Conservation (phyloP, 1,140 invertebrate species). For the Zaprionus tsacasi region DNA sequence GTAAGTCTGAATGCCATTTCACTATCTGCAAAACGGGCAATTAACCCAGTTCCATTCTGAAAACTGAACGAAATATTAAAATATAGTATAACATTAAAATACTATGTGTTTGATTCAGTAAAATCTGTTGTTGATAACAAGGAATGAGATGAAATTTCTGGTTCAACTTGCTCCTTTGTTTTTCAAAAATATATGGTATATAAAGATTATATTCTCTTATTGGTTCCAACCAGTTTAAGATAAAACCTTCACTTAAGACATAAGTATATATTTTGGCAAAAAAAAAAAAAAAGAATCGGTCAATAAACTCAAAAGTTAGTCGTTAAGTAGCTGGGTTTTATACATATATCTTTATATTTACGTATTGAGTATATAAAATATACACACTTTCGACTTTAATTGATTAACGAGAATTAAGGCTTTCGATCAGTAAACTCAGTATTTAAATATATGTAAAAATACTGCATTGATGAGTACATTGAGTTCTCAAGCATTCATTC, state of each 20-base stretch:
- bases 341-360: background rate
- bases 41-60: constrained; percentile 29
- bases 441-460: too few species aligned
- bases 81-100: background rate
- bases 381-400: too few species aligned
- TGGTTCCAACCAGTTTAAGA: background rate
- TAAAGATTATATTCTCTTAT: background rate
- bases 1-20: background rate
- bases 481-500: too few species aligned
- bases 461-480: too few species aligned
- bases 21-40: constrained; percentile 23
- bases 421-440: too few species aligned
- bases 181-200: background rate
- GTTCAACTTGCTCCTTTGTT: background rate
- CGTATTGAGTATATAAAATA: background rate
- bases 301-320: background rate
- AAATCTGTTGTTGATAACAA: background rate
- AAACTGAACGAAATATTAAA: background rate
- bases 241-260: background rate
- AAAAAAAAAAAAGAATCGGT: background rate
- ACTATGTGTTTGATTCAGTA: background rate
- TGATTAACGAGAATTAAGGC: too few species aligned
- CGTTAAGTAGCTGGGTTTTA: background rate
- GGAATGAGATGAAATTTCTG: background rate
- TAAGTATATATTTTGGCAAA: background rate